Base-by-base conservation (phyloP, 2,888 invertebrate genomes). In the Athetis lepigone region DNA sequence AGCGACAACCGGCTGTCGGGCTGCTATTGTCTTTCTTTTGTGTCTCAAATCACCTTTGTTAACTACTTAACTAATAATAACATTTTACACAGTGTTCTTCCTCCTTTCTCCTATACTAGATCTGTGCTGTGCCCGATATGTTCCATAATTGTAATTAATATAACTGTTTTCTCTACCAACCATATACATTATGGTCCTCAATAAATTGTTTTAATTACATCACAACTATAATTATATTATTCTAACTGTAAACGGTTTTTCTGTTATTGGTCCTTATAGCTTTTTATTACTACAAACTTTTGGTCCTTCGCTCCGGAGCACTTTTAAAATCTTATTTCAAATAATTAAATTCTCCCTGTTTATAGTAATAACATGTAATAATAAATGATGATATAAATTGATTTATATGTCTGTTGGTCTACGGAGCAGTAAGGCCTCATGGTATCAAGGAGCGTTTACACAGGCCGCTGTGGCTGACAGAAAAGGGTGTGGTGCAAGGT, bases 381-480 rank as follows among this genome's bases (percentile, higher is more conserved):
- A 69, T 75, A 74, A 76, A 71, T 63, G 62, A 50, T 72, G 61
- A 65, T 76, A 71, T 76, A 68, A 71, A 72, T 78, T 81, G 82
- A 76, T 80, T 70, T 79, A 81, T 79, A 68, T 52, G 69, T 80
- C 74, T 80, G 79, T 77, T 79, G 73, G 85, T 85, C 78, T 83
- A 80, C 85, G 85, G 88, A 85, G 83, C 82, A 81, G 81, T 85
- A 82, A 87, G 87, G 74, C 65, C 70, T 81, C 79, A 77, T 70
- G 87, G 86, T 90, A 90, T 90, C 88, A 91, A 90, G 92, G 89
- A 91, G 89, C 88, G 88, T 90, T 90, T 88, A 89, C 88, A 88
- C 88, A 86, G 87, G 75, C 83, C 87, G 72, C 89, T 93, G 93
- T 77, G 80, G 78, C 76, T 92, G 93, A 93, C 93, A 92, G 84